A percentile compares a stretch with the other conserved stretches of the same genome.
Conservation (phyloP, 1,140 invertebrate genomes). For the Apis laboriosa region DNA sequence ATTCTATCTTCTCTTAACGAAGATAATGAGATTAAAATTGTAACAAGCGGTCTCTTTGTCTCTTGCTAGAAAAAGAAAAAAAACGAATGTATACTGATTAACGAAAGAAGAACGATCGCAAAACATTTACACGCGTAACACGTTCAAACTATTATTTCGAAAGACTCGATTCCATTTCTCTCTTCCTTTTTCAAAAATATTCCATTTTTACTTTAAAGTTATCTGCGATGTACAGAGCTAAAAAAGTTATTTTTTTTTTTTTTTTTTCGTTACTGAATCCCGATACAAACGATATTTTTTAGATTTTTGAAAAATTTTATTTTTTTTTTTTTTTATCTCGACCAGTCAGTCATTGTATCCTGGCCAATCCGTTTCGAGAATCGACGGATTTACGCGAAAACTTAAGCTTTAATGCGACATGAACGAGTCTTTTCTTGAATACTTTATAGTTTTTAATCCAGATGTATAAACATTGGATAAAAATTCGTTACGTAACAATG, state of each 20-base stretch:
- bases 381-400: not conserved
- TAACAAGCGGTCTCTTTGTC: not conserved
- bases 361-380: not conserved
- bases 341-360: not conserved
- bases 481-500: slow-evolving; percentile 7
- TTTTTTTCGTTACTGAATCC: not conserved
- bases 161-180: too few relatives aligned
- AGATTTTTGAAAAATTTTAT: not conserved
- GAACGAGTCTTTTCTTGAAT: not conserved
- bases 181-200: too few relatives aligned
- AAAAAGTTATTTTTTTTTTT: not conserved
- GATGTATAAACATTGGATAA: not conserved
- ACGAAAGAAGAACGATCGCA: too few relatives aligned
- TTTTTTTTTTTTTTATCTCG: not conserved
- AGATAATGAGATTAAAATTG: slow-evolving; percentile 1
- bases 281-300: not conserved
- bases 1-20: not conserved
- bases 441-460: not conserved
- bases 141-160: too few relatives aligned
- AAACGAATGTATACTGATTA: not conserved
- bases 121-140: too few relatives aligned
- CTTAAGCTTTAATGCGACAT: not conserved
- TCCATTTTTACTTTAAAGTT: too few relatives aligned
- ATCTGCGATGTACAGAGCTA: too few relatives aligned
- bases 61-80: not conserved